A percentile compares a stretch with the other conserved stretches of the same genome.
Evolutionary conservation across 2,113 vertebrate species (phyloP).

Genomic region (Esox niger): DNA sequence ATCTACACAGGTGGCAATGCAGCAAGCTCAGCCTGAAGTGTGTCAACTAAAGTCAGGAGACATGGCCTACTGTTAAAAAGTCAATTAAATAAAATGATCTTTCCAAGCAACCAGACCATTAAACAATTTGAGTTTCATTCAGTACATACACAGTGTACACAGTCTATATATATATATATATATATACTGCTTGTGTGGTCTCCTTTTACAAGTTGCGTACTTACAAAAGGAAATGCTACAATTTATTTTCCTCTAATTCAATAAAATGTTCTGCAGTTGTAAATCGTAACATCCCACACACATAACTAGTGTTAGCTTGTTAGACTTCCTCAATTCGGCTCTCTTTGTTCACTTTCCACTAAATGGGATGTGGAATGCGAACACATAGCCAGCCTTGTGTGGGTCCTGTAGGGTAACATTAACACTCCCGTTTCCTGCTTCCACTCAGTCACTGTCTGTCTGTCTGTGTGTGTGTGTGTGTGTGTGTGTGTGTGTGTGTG

Average conservation of each 20-base stretch:
- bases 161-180: no score
- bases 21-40: constrained; percentile 40
- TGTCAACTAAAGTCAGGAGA: constrained; percentile 42
- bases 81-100: not conserved
- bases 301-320: no score
- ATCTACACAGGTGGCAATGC: constrained; percentile 63
- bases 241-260: no score
- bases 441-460: constrained; percentile 6
- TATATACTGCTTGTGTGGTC: no score
- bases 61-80: constrained; percentile 15
- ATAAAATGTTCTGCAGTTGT: no score
- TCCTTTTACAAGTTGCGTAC: no score
- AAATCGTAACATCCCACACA: no score
- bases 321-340: not conserved
- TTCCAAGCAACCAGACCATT: no score
- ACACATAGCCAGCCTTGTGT: not conserved
- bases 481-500: constrained; percentile 10
- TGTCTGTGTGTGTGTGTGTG: not conserved
- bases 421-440: not conserved
- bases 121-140: no score
- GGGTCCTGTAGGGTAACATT: not conserved
- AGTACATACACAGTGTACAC: no score
- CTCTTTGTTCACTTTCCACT: not conserved
- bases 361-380: not conserved
- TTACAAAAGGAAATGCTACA: no score